Evolutionary conservation across 1,140 invertebrate species (phyloP), one percentile per base, ranked within the genome.

Genomic region (Heliothis virescens): DNA sequence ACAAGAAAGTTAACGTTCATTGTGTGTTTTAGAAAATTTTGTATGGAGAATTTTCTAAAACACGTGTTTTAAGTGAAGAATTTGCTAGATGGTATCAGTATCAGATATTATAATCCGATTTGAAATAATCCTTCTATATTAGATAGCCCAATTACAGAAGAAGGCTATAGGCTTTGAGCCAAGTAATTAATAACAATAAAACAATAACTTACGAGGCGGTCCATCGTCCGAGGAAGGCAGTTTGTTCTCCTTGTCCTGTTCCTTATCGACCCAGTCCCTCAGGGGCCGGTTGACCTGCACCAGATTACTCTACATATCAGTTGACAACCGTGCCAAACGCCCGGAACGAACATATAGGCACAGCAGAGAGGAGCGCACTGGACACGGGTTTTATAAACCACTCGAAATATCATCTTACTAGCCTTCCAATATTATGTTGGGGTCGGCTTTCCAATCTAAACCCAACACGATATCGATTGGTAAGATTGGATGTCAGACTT

Each of bases 141-240:
- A 26, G 21, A 53, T 4, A 12, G n/a, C n/a, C 3, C 52, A 13
- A 16, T 11, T 53, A 11, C 0, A 53, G 1, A 1, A n/a, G 15
- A 53, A 53, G 15, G 3, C 15, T 10, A 18, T 10, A 57, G 3
- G 34, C 52, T 41, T 29, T 15, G 10, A n/a, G n/a, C 15, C 21
- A 18, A 50, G 47, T 53, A n/a, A 26, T 53, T 18, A 50, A 7
- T 2, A 67, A 48, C 21, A 9, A 16, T 15, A 26, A 41, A 9
- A 73, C 18, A 48, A 15, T 10, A 62, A 90, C 90, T 89, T 96
- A 97, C 97, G 96, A 71, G 97, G 96, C 29, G 97, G 97, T 92
- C 67, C 67, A 26, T 98, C 98, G 78, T 98, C 97, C 9, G 85
- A n/a, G 0, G 87, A 87, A 0, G 90, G 92, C 34, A 96, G 82